Percentiles rank a stretch among this genome's conserved stretches.
phyloP scores from a whole-genome alignment of 1,140 invertebrate species.

The Dinoponera quadriceps region DNA sequence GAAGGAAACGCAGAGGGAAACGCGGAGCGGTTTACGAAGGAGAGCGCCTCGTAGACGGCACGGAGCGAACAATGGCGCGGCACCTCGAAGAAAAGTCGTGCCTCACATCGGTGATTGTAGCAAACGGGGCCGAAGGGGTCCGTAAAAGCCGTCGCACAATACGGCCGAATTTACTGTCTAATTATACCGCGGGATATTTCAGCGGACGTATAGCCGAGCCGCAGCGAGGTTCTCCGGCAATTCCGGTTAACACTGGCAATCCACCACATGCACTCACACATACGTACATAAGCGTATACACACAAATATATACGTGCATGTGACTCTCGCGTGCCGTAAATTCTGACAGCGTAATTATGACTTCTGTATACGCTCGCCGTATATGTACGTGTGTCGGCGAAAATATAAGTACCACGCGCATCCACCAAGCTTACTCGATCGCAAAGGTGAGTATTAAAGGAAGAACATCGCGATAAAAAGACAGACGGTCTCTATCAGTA shows the following conservation, averaged over 20 bases:
- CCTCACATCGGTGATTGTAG: constrained; percentile 9
- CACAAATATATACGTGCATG: no score
- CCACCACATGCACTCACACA: neutral
- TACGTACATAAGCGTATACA: no score
- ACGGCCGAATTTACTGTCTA: constrained; percentile 56
- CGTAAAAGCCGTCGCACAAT: constrained; percentile 23
- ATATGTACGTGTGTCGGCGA: neutral
- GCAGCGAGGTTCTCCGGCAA: constrained; percentile 6
- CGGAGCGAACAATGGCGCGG: neutral
- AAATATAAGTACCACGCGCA: constrained; percentile 13
- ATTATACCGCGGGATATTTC: constrained; percentile 54
- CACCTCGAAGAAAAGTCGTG: neutral
- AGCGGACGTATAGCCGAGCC: neutral
- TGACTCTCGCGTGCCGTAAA: constrained; percentile 16
- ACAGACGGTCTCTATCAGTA: neutral
- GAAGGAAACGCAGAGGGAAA: neutral
- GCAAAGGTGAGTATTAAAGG: no score
- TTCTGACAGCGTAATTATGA: constrained; percentile 34
- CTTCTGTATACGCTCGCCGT: neutral
- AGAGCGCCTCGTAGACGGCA: no score
- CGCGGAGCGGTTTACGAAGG: no score
- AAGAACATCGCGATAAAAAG: neutral
- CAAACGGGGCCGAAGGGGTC: neutral
- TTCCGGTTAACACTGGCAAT: constrained; percentile 41
- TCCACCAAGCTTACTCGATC: neutral